Conservation (phyloP, 35 echinoderm and acorn worm genomes). For the Acanthaster planci region DNA sequence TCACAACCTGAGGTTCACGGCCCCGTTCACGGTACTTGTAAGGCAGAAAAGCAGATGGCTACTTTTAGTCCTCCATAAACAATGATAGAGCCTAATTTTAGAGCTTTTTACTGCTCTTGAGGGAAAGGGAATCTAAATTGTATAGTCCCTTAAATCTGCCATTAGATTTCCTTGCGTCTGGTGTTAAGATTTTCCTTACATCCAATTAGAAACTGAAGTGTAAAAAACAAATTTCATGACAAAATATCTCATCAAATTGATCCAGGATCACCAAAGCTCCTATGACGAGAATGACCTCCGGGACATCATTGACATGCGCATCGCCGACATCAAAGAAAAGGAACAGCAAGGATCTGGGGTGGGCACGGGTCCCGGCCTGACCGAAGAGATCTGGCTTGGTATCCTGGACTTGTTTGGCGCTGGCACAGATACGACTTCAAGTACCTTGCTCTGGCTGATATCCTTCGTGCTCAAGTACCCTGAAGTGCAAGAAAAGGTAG, state of each 20-base stretch:
- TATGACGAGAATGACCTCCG: background rate
- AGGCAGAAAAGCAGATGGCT: no score
- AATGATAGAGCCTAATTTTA: no score
- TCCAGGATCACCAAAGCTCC: background rate
- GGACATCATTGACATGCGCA: conserved; percentile 33
- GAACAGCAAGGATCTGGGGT: background rate
- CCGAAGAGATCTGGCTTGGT: background rate
- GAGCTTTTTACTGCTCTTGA: no score
- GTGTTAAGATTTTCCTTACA: no score
- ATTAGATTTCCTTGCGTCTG: no score
- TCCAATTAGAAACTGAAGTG: no score
- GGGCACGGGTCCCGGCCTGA: no score
- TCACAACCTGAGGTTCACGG: no score
- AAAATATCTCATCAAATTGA: background rate
- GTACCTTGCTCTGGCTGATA: conserved; percentile 54
- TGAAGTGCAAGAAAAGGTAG: conserved; percentile 61
- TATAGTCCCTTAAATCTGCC: no score
- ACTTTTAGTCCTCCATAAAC: no score
- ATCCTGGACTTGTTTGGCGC: conserved; percentile 56
- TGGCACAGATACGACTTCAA: conserved; percentile 65
- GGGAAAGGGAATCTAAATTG: no score
- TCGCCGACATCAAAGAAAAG: conserved; percentile 2
- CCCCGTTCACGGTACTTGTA: no score
- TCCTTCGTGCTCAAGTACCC: conserved; percentile 36
- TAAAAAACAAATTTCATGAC: background rate